Evolutionary conservation across 2,797 vertebrate genomes (phyloP).

Genomic region (Platyrinchus mystaceus): DNA sequence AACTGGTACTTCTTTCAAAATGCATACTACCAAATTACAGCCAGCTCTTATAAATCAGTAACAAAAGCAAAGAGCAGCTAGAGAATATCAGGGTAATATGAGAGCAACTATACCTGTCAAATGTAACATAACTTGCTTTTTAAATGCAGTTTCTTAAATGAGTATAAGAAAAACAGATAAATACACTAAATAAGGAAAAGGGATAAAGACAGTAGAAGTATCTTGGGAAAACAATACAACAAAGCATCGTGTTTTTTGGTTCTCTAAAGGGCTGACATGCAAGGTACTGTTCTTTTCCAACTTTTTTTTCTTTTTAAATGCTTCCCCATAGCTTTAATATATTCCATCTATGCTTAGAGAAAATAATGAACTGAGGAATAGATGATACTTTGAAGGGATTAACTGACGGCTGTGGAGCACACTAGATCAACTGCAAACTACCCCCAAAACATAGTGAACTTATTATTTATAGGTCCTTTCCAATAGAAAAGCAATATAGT

Average conservation of each 20-base stretch:
- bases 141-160: background rate
- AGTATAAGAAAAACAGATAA: background rate
- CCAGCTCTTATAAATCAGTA: slow-evolving; percentile 7
- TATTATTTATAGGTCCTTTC: slow-evolving; percentile 49
- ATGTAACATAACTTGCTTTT: slow-evolving; percentile 3
- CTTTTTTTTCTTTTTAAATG: slow-evolving; percentile 31
- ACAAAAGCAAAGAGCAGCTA: slow-evolving; percentile 18
- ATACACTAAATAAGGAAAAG: background rate
- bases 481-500: slow-evolving; percentile 54
- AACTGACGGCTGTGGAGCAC: slow-evolving; percentile 6
- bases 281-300: slow-evolving; percentile 18
- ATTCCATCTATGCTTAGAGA: slow-evolving; percentile 27
- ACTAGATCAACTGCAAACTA: slow-evolving; percentile 35
- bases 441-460: slow-evolving; percentile 39
- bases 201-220: background rate
- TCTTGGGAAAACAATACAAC: slow-evolving; percentile 21
- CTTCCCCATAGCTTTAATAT: slow-evolving; percentile 53
- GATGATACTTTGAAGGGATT: slow-evolving; percentile 48
- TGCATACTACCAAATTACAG: slow-evolving; percentile 13
- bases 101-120: background rate
- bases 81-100: background rate
- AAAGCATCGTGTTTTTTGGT: background rate
- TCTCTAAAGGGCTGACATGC: slow-evolving; percentile 9
- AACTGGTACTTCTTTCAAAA: slow-evolving; percentile 36
- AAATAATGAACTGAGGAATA: slow-evolving; percentile 26